Evolutionary conservation across 2,888 invertebrate genomes (phyloP), one percentile per base, ranked within the genome.

Genomic region (Drosophila maculinotata): DNA sequence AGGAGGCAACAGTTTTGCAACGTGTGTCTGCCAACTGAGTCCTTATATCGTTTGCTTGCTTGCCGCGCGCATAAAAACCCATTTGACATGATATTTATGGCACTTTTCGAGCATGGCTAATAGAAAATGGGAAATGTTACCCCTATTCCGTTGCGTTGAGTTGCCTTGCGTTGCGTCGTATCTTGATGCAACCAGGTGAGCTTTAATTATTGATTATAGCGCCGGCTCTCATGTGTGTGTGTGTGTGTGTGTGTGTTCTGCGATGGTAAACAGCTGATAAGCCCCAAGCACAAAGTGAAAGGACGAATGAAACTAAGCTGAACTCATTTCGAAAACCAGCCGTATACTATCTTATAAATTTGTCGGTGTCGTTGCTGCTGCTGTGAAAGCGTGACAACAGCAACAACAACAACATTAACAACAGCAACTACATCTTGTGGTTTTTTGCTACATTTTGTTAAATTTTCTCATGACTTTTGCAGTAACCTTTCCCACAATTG

Each of bases 401-500:
- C 8, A 35, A 35, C 52, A 53, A 15, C 31, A 39, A 10, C 23
- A 54, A 20, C 35, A 10, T 23, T n/a, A n/a, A n/a, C n/a, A n/a
- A n/a, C n/a, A n/a, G n/a, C n/a, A n/a, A n/a, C 33, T 30, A n/a
- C 8, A 48, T 20, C 23, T 12, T 15, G 14, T 8, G 8, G 56
- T 14, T 36, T 59, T 59, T 57, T 51, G 42, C 42, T 51, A 38
- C 48, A 62, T 38, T 74, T 69, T 66, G 69, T 47, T 57, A 52
- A 56, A 49, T 60, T 82, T 84, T 82, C 82, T 57, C 82, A 79
- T 85, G 83, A 82, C 83, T 85, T 74, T 71, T 67, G 65, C 41
- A 14, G 45, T 78, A 80, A 83, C 85, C 83, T 83, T 85, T 83
- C 83, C 83, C 83, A 83, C 83, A 82, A 85, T 83, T 82, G 85